These are phyloP conservation scores for Anhinga anhinga DNA, from an alignment of 2,113 vertebrate species.

Conservation along the genomic window DNA sequence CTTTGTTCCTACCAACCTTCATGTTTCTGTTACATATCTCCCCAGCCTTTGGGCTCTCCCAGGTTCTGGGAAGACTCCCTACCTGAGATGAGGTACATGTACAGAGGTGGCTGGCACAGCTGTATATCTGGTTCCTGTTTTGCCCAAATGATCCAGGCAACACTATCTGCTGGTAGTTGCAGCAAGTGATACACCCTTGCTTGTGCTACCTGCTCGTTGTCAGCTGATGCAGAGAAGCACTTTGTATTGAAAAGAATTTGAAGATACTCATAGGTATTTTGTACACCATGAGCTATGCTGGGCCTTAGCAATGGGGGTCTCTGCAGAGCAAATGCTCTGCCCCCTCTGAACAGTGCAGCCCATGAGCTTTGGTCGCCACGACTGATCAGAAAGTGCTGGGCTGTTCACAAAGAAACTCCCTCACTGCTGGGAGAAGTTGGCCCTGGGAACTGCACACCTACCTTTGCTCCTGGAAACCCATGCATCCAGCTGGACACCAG, in stretches of 20 bases:
- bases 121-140: neutral
- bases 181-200: fast-evolving
- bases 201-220: neutral
- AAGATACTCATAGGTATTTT: neutral
- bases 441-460: neutral
- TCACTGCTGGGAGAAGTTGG: neutral
- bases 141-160: neutral
- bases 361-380: fast-evolving
- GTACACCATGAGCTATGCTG: neutral
- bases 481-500: neutral
- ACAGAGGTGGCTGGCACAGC: neutral
- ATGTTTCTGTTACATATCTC: neutral
- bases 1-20: neutral
- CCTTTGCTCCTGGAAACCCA: fast-evolving
- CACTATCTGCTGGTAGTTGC: neutral
- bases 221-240: neutral
- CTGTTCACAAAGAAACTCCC: neutral
- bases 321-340: neutral
- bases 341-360: neutral
- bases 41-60: neutral
- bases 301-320: neutral
- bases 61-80: neutral
- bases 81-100: neutral
- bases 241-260: neutral
- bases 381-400: neutral